phyloP scores from a whole-genome alignment of 2,888 invertebrate species.

The Pachycephus smyrnensis region DNA sequence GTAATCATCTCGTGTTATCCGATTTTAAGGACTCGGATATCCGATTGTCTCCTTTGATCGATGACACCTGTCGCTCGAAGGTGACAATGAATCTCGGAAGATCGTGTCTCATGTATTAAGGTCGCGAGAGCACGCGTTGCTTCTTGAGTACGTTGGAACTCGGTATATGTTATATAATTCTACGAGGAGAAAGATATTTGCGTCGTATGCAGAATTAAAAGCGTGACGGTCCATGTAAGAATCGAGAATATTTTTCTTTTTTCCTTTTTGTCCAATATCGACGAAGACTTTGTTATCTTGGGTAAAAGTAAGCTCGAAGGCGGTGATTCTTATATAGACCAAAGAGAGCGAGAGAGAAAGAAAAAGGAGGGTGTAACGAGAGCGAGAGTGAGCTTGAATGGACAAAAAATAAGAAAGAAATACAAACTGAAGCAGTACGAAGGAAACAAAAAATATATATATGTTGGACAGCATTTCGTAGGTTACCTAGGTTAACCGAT shows the following conservation, averaged over 20 bases:
- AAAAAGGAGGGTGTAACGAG: constrained; percentile 10
- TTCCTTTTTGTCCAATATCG: constrained; percentile 25
- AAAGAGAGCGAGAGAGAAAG: constrained; percentile 22
- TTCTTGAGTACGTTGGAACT: constrained; percentile 29
- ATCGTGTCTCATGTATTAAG: not conserved
- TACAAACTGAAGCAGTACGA: constrained; percentile 15
- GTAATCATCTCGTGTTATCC: not conserved
- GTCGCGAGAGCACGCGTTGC: constrained; percentile 33
- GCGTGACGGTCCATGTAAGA: constrained; percentile 37
- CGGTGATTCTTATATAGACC: constrained; percentile 40
- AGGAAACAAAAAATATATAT: not conserved
- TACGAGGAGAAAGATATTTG: not conserved
- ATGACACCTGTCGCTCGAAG: not conserved
- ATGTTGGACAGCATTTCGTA: constrained; percentile 51
- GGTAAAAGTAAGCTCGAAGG: constrained; percentile 11
- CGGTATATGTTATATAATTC: not conserved
- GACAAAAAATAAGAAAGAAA: constrained; percentile 8
- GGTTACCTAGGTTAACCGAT: constrained; percentile 55
- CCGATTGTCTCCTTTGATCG: not conserved
- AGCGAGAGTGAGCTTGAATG: constrained; percentile 12
- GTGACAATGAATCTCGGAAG: not conserved
- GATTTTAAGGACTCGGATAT: not conserved
- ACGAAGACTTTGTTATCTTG: constrained; percentile 31
- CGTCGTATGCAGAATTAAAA: not conserved
- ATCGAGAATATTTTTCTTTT: constrained; percentile 31